Percentiles rank a stretch among this genome's conserved stretches.
These are phyloP conservation scores for Anastrepha obliqua DNA, from an alignment of 1,140 invertebrate genomes.

Conservation along the genomic window DNA sequence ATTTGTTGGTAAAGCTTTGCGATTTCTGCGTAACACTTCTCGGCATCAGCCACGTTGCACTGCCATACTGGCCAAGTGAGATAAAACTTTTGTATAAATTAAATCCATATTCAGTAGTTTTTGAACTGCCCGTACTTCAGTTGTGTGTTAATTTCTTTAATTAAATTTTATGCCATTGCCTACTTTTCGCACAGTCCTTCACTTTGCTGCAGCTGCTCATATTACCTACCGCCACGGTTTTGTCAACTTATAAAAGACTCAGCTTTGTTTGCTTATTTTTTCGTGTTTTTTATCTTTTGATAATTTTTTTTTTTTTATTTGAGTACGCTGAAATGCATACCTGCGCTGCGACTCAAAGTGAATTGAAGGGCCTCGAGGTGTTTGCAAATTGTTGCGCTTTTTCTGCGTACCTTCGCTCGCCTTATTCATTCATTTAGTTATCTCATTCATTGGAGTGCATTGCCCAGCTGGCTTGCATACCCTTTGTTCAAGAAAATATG, in stretches of 20 bases:
- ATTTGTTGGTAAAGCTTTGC: no score
- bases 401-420: neutral
- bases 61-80: no score
- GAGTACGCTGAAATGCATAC: conserved; percentile 12
- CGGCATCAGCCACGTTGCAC: no score
- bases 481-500: neutral
- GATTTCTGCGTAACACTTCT: no score
- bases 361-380: conserved; percentile 44
- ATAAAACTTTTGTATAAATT: no score
- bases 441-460: conserved; percentile 50
- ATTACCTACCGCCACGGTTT: neutral
- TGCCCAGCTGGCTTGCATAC: neutral
- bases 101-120: no score
- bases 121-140: neutral
- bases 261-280: conserved; percentile 15
- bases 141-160: neutral
- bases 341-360: conserved; percentile 29
- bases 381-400: conserved; percentile 52
- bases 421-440: conserved; percentile 40
- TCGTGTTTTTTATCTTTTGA: neutral
- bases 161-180: neutral
- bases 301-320: neutral
- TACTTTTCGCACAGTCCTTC: neutral
- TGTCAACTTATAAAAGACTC: conserved; percentile 46
- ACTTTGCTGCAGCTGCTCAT: conserved; percentile 4